Conservation (phyloP, 2,797 vertebrate species). For the Tiaroga cobitis region DNA sequence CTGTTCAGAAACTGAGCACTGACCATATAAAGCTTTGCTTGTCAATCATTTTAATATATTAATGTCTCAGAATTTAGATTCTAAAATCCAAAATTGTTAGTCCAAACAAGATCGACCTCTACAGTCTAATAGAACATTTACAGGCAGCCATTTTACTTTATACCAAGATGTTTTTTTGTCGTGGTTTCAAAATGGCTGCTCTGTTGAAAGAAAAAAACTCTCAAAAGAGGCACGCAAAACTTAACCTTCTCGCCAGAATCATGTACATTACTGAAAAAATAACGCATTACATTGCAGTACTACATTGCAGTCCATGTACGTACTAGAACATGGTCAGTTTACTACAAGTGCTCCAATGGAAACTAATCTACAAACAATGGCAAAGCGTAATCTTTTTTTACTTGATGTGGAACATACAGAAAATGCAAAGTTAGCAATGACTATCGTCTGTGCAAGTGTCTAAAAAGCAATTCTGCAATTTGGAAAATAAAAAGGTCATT, state of each 20-base stretch:
- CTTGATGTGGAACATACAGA: not conserved
- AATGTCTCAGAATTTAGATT: not conserved
- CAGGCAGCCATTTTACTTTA: slow-evolving; percentile 61
- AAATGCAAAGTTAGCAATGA: not conserved
- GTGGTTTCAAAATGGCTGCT: slow-evolving; percentile 62
- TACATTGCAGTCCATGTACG: not conserved
- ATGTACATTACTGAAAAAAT: slow-evolving; percentile 19
- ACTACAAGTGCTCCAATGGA: not conserved
- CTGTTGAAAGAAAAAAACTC: slow-evolving; percentile 37
- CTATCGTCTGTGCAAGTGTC: not conserved
- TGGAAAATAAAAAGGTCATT: not conserved
- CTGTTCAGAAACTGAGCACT: not conserved
- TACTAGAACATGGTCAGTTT: not conserved
- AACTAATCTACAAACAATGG: not conserved
- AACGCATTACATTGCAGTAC: no score
- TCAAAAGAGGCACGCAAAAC: slow-evolving; percentile 4
- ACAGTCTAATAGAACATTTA: slow-evolving; percentile 17
- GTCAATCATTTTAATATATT: not conserved
- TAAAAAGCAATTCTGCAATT: not conserved
- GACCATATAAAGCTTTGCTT: not conserved
- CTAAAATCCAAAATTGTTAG: not conserved
- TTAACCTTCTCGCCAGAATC: slow-evolving; percentile 45
- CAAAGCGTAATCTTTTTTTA: not conserved
- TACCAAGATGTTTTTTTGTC: slow-evolving; percentile 27
- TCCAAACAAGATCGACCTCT: not conserved